Evolutionary conservation across 1,140 invertebrate species (phyloP).

Genomic region (Monochamus saltuarius): DNA sequence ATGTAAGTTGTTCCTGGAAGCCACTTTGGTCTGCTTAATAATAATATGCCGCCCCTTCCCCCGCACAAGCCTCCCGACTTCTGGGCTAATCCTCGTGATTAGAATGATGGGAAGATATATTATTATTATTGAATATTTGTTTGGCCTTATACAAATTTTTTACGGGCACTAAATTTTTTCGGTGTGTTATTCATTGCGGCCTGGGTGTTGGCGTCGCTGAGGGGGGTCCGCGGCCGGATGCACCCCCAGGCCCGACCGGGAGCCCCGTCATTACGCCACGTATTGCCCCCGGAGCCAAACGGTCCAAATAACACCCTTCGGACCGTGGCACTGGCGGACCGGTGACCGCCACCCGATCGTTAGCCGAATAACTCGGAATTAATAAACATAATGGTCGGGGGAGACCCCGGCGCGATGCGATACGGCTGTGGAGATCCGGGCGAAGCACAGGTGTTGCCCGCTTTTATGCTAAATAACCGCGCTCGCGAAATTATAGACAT

Average conservation of each 20-base stretch:
- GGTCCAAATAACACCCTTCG: no score
- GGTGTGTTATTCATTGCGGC: no score
- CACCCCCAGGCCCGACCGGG: slow-evolving; percentile 1
- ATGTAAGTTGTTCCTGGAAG: no score
- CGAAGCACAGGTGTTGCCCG: slow-evolving; percentile 13
- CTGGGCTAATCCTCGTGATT: no score
- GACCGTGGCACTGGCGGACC: neutral
- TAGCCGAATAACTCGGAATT: slow-evolving; percentile 1
- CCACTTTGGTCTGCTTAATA: no score
- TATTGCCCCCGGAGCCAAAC: no score
- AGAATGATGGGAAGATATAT: no score
- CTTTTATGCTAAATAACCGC: slow-evolving; percentile 16
- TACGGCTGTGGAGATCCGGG: slow-evolving; percentile 11
- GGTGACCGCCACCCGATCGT: slow-evolving; percentile 1
- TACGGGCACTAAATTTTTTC: no score
- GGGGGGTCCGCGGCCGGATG: neutral
- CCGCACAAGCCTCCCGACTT: no score
- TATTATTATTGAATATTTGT: no score
- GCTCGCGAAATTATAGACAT: slow-evolving; percentile 14
- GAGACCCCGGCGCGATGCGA: slow-evolving; percentile 4
- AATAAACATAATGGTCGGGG: slow-evolving; percentile 14
- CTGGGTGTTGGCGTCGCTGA: neutral
- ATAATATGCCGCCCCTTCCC: no score
- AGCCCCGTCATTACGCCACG: neutral
- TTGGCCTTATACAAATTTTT: no score